These are phyloP conservation scores for Laodelphax striatellus DNA, from an alignment of 1,140 invertebrate species.

Conservation along the genomic window DNA sequence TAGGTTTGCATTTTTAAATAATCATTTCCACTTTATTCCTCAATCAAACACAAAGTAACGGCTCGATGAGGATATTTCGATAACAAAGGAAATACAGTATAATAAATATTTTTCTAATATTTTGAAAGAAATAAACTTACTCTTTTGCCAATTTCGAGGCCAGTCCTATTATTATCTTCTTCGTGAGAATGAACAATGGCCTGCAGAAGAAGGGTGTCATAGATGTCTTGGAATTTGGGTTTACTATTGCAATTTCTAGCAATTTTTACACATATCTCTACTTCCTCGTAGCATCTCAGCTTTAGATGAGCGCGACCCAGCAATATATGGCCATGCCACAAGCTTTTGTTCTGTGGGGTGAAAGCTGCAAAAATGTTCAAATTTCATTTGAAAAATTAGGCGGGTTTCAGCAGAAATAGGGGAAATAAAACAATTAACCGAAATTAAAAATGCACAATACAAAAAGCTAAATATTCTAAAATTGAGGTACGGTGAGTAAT, in stretches of 20 bases:
- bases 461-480: no score
- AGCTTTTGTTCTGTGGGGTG: neutral
- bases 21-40: no score
- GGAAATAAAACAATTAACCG: no score
- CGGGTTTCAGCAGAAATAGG: no score
- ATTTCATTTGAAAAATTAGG: constrained; percentile 19
- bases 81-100: no score
- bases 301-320: neutral
- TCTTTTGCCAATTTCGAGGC: neutral
- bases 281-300: neutral
- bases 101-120: no score
- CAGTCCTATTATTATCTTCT: neutral
- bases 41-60: no score
- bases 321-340: neutral
- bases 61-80: no score
- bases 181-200: neutral
- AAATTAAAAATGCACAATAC: no score
- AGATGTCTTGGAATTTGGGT: constrained; percentile 24
- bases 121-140: no score
- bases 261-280: constrained; percentile 41
- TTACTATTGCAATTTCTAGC: constrained; percentile 31
- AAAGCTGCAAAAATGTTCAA: neutral
- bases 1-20: no score
- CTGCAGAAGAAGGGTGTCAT: constrained; percentile 3
- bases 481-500: no score